Percentiles rank a stretch among this genome's conserved stretches.
phyloP scores from a whole-genome alignment of 2,113 vertebrate genomes.

The Sinosuthora webbiana region DNA sequence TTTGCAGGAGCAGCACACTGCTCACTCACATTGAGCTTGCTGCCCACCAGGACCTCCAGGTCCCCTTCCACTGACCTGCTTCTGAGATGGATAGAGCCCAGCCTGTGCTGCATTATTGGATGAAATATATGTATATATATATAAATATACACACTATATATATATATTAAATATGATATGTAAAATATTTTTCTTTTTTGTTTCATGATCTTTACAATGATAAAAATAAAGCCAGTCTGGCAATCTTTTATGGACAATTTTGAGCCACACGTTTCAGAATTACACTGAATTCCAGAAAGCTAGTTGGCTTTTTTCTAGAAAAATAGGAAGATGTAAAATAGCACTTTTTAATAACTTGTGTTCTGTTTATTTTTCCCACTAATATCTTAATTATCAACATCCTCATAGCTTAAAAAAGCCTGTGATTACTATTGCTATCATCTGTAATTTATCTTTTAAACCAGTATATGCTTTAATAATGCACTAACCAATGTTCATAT shows the following conservation, averaged over 20 bases:
- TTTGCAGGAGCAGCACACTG: too few species aligned
- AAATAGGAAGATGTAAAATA: not conserved
- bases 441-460: not conserved
- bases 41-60: not conserved
- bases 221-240: not conserved
- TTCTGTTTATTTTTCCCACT: not conserved
- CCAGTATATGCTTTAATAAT: not conserved
- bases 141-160: not conserved
- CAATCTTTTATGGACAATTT: not conserved
- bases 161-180: not conserved
- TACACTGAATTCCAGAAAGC: not conserved
- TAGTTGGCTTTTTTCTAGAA: not conserved
- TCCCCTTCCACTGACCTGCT: not conserved
- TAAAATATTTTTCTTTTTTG: not conserved
- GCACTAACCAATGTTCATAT: not conserved
- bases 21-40: rapidly evolving
- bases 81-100: not conserved
- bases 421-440: not conserved
- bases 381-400: not conserved
- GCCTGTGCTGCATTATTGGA: not conserved
- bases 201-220: not conserved
- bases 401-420: not conserved
- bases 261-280: not conserved
- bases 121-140: not conserved
- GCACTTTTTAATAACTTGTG: not conserved